Conservation (phyloP, 2,113 vertebrate species). For the Columba janthina region DNA sequence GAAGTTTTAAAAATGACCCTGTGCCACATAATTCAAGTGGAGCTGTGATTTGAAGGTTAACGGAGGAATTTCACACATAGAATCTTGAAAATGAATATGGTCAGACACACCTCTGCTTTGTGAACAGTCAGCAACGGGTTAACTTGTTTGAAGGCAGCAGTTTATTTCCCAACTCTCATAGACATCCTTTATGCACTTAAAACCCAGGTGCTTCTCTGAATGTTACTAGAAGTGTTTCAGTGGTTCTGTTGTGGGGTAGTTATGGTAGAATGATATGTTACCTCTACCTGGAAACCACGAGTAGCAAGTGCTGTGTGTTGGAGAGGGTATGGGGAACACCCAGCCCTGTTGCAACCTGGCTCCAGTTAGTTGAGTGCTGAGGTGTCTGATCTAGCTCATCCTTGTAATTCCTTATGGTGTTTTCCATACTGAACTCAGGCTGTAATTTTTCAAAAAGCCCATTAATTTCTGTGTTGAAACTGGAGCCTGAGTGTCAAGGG, state of each 20-base stretch:
- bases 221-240: neutral
- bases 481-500: neutral
- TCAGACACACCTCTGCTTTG: neutral
- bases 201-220: neutral
- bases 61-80: fast-evolving
- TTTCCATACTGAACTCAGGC: neutral
- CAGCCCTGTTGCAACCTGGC: neutral
- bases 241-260: neutral
- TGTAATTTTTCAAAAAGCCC: neutral
- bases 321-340: too few species aligned
- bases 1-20: neutral
- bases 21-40: neutral
- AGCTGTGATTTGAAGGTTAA: neutral
- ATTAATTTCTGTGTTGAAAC: neutral
- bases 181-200: neutral
- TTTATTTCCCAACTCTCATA: neutral
- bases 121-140: neutral
- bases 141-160: neutral
- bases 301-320: neutral
- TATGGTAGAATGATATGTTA: neutral
- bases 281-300: neutral
- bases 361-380: neutral
- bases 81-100: neutral
- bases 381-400: neutral
- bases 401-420: neutral